Base-by-base conservation (phyloP, 2,113 vertebrate species). In the Psettodes erumei region DNA sequence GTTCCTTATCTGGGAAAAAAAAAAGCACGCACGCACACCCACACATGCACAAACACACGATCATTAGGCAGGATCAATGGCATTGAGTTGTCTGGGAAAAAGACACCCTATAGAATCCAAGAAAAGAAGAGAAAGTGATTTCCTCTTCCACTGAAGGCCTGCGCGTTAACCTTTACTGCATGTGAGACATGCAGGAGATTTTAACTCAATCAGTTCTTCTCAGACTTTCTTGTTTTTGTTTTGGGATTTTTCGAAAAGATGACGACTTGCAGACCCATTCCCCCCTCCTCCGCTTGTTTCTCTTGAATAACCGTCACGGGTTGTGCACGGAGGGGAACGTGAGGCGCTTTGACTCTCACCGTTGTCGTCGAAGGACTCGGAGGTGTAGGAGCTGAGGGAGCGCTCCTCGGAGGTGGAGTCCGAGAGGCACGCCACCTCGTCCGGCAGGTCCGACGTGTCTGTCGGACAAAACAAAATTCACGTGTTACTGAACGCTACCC, bases 311-410 rank as follows among this genome's bases (percentile, higher is more conserved):
- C n/a, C n/a, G n/a, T n/a, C n/a, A 13, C 8, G 47, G 47, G 47
- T 19, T 9, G 12, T 19, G n/a, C n/a, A n/a, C n/a, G n/a, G n/a
- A n/a, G n/a, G n/a, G n/a, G n/a, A n/a, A n/a, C n/a, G n/a, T n/a
- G n/a, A n/a, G n/a, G n/a, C n/a, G n/a, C n/a, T n/a, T n/a, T n/a
- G n/a, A n/a, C n/a, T 42, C 96, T 96, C 93, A 99, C 98, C 96
- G 61, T 97, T 98, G 90, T 99, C 97, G 8, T 98, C 97, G 0
- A 96, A 96, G 0, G 96, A 98, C 78, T 98, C 97, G 0, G 98
- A 97, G 23, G 96, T 96, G 94, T 94, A 97, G 77, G 97, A 99
- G 79, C 94, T 96, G 87, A 96, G 93, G 19, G 97, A 98, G 70
- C 92, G 95, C 5, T 95, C 96, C 89, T 98, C 98, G 0, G 96